Percentiles rank a stretch among this genome's conserved stretches.
Conservation (phyloP, 2,113 vertebrate genomes). For the Oreamnos americanus region DNA sequence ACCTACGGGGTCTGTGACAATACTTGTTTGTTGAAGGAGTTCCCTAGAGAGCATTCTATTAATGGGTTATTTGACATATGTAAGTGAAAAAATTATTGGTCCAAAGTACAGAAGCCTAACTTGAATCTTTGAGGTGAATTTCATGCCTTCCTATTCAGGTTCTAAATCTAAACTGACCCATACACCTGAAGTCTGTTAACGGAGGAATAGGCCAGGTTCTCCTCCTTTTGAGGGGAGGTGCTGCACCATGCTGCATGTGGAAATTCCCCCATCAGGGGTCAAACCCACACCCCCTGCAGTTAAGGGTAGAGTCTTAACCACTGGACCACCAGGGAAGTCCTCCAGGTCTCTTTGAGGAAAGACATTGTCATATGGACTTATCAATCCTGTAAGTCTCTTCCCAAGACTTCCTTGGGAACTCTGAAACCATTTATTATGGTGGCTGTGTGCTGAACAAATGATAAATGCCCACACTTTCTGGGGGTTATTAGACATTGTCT, state of each 20-base stretch:
- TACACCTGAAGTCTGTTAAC: neutral
- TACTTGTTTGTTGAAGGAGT: neutral
- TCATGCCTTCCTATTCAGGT: neutral
- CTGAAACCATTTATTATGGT: neutral
- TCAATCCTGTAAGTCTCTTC: neutral
- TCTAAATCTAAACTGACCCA: neutral
- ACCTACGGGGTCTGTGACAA: neutral
- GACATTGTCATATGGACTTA: neutral
- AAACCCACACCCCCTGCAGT: neutral
- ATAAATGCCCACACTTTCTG: neutral
- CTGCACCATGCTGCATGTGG: neutral
- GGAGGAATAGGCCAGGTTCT: neutral
- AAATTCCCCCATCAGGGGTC: neutral
- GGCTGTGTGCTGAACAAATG: neutral
- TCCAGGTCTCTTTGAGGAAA: neutral
- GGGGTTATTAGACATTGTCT: neutral
- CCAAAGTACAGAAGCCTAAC: neutral
- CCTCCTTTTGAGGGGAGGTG: neutral
- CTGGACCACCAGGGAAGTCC: neutral
- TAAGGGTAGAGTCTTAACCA: neutral
- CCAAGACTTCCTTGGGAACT: neutral
- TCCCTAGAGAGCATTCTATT: neutral
- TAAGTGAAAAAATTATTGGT: neutral
- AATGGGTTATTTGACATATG: neutral
- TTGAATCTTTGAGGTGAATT: neutral